phyloP scores from a whole-genome alignment of 2,888 invertebrate species.

The Idaea straminata region DNA sequence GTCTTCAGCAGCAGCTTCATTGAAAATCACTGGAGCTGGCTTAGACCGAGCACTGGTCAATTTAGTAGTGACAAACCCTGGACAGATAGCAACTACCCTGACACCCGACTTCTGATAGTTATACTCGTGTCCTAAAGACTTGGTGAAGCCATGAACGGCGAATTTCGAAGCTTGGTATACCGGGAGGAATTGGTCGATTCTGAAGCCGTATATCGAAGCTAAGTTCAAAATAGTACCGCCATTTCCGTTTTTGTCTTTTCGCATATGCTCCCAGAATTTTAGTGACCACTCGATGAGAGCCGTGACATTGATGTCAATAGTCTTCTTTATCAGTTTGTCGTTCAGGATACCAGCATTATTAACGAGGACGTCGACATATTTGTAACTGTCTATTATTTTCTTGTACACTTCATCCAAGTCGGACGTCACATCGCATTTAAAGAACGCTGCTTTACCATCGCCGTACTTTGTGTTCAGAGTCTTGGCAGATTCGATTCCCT shows the following conservation, averaged over 20 bases:
- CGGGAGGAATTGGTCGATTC: constrained; percentile 70
- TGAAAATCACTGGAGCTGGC: constrained; percentile 20
- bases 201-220: constrained; percentile 79
- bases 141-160: constrained; percentile 73
- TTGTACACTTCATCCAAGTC: constrained; percentile 63
- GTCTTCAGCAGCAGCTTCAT: constrained; percentile 30
- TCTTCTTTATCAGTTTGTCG: constrained; percentile 34
- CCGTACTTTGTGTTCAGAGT: constrained; percentile 67
- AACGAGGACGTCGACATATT: constrained; percentile 58
- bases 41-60: constrained; percentile 21
- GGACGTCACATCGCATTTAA: constrained; percentile 73
- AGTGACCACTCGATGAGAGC: constrained; percentile 58
- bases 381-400: constrained; percentile 40
- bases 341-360: constrained; percentile 63
- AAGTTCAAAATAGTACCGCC: constrained; percentile 84
- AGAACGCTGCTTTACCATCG: constrained; percentile 59
- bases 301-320: constrained; percentile 54
- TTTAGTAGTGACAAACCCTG: constrained; percentile 69
- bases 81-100: constrained; percentile 71
- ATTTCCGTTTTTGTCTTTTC: constrained; percentile 69
- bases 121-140: constrained; percentile 62
- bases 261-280: constrained; percentile 78
- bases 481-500: constrained; percentile 57
- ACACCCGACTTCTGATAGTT: constrained; percentile 71
- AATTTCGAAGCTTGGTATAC: constrained; percentile 81